phyloP scores from a whole-genome alignment of 2,797 vertebrate genomes.

The Anguilla marmorata region DNA sequence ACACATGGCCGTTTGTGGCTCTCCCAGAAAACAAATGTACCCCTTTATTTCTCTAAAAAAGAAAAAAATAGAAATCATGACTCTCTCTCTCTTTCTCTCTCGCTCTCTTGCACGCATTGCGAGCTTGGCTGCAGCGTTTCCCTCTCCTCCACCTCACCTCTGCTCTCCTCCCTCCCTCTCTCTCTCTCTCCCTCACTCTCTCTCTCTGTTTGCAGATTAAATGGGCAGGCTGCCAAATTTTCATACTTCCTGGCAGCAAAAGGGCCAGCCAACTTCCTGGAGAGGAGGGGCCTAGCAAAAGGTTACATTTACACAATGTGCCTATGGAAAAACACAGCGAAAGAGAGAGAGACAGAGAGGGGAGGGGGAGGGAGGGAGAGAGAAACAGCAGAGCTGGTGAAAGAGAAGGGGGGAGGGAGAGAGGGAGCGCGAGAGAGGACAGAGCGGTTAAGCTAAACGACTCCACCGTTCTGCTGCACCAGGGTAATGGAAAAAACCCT shows the following conservation, averaged over 20 bases:
- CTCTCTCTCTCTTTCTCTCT: conserved; percentile 56
- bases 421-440: conserved; percentile 3
- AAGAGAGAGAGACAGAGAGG: conserved; percentile 40
- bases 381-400: background rate
- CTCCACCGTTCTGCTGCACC: conserved; percentile 68
- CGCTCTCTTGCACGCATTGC: conserved; percentile 53
- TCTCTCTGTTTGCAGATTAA: conserved; percentile 77
- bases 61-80: background rate
- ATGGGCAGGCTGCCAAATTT: conserved; percentile 88
- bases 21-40: background rate
- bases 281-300: conserved; percentile 81
- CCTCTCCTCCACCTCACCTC: conserved; percentile 57
- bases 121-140: conserved; percentile 66
- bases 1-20: background rate
- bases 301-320: conserved; percentile 93
- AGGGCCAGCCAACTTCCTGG: conserved; percentile 80
- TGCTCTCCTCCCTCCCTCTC: conserved; percentile 37
- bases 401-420: conserved; percentile 23
- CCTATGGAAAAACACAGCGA: conserved; percentile 75
- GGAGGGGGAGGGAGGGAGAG: background rate
- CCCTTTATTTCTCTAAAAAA: background rate
- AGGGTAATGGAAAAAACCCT: conserved; percentile 85
- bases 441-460: conserved; percentile 69
- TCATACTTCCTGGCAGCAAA: conserved; percentile 84
- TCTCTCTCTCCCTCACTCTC: conserved; percentile 40